Evolutionary conservation across 2,113 vertebrate species (phyloP).

Genomic region (Strix aluco): DNA sequence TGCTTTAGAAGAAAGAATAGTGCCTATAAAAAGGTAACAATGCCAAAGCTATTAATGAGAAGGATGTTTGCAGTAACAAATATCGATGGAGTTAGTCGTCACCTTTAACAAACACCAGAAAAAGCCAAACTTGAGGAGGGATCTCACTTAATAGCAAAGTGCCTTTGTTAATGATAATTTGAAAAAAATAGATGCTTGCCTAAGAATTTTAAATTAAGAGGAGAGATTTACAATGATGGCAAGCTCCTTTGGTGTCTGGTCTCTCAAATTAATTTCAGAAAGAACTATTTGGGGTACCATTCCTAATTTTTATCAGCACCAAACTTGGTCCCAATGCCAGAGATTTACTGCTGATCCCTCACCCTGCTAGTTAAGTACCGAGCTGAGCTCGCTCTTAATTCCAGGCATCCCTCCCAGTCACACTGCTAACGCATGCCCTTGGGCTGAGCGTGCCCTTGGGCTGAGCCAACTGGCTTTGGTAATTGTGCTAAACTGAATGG

Average conservation of each 20-base stretch:
- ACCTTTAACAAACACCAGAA: background rate
- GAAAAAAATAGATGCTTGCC: background rate
- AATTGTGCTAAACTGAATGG: background rate
- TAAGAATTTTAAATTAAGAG: background rate
- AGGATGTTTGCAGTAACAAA: background rate
- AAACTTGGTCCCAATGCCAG: background rate
- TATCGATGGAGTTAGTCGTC: background rate
- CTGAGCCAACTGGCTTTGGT: background rate
- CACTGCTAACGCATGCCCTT: rapidly evolving
- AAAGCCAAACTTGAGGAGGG: background rate
- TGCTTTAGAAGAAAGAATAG: background rate
- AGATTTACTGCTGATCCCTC: background rate
- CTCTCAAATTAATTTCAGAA: background rate
- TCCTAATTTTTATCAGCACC: background rate
- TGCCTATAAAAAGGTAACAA: background rate
- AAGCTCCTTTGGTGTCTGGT: background rate
- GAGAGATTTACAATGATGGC: background rate
- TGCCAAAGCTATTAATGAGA: background rate
- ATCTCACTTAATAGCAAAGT: background rate
- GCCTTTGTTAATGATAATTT: background rate
- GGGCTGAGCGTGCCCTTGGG: background rate
- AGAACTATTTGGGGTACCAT: background rate
- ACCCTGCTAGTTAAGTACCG: background rate
- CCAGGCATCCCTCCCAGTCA: background rate
- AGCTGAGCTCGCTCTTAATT: background rate